Percentiles rank a stretch among this genome's conserved stretches.
Conservation (phyloP, 2,888 invertebrate species). For the Alviniconcha strummeri region DNA sequence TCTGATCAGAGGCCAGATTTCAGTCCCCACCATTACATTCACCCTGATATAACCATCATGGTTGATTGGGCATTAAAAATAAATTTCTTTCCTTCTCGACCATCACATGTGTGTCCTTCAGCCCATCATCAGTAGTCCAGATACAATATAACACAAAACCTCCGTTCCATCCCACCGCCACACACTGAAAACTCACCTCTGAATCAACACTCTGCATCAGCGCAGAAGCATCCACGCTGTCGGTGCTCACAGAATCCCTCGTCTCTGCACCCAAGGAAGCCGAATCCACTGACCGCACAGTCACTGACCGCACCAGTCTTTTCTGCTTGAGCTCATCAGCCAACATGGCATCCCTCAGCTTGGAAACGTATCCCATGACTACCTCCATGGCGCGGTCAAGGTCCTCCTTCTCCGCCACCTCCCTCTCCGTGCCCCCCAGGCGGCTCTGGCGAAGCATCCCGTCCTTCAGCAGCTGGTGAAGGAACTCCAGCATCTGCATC, state of each 20-base stretch:
- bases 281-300: not conserved
- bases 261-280: not conserved
- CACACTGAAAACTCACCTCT: not conserved
- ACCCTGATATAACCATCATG: no score
- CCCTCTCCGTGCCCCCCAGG: constrained; percentile 34
- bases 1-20: no score
- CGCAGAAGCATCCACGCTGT: not conserved
- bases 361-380: constrained; percentile 51
- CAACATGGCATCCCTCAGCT: constrained; percentile 48
- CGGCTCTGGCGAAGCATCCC: constrained; percentile 46
- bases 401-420: constrained; percentile 42
- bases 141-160: no score
- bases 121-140: no score
- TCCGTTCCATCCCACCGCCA: no score
- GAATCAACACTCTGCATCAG: not conserved
- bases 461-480: constrained; percentile 59
- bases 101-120: no score
- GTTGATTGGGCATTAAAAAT: no score
- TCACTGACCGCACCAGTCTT: constrained; percentile 12
- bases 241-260: not conserved
- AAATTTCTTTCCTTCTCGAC: no score
- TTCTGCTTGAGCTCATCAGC: constrained; percentile 1
- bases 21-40: no score
- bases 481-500: constrained; percentile 57
- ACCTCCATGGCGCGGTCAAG: constrained; percentile 48